Conservation (phyloP, 2,888 invertebrate genomes). For the Aethes cnicana region DNA sequence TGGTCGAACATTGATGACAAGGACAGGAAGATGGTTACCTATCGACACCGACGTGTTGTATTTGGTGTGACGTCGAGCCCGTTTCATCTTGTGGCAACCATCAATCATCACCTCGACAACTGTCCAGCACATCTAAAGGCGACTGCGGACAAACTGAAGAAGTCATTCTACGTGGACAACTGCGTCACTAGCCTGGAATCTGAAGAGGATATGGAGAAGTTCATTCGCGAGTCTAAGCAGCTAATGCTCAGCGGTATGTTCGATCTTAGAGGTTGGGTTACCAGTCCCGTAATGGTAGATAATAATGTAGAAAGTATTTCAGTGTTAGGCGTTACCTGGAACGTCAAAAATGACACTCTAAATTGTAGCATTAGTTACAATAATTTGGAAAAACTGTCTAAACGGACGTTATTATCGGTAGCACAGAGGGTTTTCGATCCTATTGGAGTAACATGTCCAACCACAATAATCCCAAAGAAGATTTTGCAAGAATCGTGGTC, state of each 20-base stretch:
- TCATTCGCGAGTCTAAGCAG: slow-evolving; percentile 25
- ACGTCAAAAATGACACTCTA: slow-evolving; percentile 15
- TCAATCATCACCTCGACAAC: slow-evolving; percentile 1
- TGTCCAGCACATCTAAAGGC: background rate
- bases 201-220: slow-evolving; percentile 14
- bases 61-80: slow-evolving; percentile 3
- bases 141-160: slow-evolving; percentile 2
- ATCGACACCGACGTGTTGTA: background rate
- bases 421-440: slow-evolving; percentile 33
- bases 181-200: slow-evolving; percentile 29
- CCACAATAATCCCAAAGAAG: slow-evolving; percentile 31
- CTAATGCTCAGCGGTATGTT: slow-evolving; percentile 28
- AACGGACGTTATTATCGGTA: slow-evolving; percentile 21
- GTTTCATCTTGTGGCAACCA: slow-evolving; percentile 4
- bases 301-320: background rate
- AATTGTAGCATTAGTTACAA: slow-evolving; percentile 9
- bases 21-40: background rate
- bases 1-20: background rate
- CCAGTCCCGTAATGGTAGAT: background rate
- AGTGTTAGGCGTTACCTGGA: slow-evolving; percentile 28
- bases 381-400: slow-evolving; percentile 11
- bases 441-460: slow-evolving; percentile 25
- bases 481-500: slow-evolving; percentile 30
- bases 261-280: slow-evolving; percentile 30
- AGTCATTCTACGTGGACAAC: slow-evolving; percentile 33